Percentiles rank a stretch among this genome's conserved stretches.
These are phyloP conservation scores for Guaruba guarouba DNA, from an alignment of 2,113 vertebrate genomes.

Conservation along the genomic window DNA sequence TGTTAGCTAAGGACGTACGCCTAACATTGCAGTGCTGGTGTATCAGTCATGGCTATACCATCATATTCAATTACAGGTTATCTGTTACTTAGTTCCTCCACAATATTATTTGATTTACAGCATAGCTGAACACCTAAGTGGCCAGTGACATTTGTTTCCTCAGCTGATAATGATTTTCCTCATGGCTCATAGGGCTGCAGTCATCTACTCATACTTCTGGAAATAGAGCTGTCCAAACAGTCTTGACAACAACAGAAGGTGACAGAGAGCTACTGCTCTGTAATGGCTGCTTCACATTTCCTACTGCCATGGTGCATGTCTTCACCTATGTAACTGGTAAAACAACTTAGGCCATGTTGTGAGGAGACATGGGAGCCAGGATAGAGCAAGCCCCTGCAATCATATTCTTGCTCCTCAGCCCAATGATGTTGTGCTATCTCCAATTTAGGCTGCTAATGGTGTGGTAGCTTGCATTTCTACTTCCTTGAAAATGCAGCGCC, in stretches of 20 bases:
- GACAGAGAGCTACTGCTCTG: neutral
- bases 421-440: neutral
- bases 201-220: neutral
- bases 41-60: neutral
- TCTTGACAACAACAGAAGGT: neutral
- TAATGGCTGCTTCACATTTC: neutral
- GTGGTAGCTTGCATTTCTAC: neutral
- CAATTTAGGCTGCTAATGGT: constrained; percentile 37
- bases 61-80: neutral
- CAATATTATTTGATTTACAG: neutral
- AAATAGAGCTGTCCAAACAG: neutral
- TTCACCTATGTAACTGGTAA: neutral
- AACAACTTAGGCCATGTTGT: neutral
- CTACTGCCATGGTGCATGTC: neutral
- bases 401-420: neutral
- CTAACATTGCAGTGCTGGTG: neutral
- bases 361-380: neutral
- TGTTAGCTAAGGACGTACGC: neutral
- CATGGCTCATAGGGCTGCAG: neutral
- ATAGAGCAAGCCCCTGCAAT: neutral
- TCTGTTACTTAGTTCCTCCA: neutral
- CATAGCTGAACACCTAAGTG: neutral
- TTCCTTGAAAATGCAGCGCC: neutral
- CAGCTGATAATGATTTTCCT: neutral
- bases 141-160: neutral